phyloP scores from a whole-genome alignment of 92 coral and sea anemone species.

The Heteractis magnifica region DNA sequence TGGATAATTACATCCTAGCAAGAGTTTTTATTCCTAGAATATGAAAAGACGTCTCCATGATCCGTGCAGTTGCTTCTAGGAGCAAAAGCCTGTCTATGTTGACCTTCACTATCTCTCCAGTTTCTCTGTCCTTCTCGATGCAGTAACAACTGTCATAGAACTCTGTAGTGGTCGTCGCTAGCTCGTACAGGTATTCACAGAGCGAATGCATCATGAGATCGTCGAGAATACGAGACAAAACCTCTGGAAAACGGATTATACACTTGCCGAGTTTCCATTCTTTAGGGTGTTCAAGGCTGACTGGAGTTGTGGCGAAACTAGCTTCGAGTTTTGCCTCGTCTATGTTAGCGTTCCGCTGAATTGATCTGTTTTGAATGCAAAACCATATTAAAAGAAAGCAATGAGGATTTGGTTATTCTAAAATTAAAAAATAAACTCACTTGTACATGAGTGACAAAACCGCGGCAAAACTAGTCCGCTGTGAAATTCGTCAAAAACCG shows the following conservation, averaged over 20 bases:
- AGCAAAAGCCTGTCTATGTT: constrained; percentile 77
- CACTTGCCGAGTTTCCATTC: constrained; percentile 99
- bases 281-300: constrained; percentile 88
- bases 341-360: constrained; percentile 87
- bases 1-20: constrained; percentile 66
- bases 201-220: constrained; percentile 86
- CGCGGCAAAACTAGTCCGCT: too few species aligned
- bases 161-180: constrained; percentile 93
- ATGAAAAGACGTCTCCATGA: constrained; percentile 88
- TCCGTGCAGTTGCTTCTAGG: constrained; percentile 92
- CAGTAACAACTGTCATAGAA: constrained; percentile 98
- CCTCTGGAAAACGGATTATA: constrained; percentile 90
- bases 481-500: too few species aligned
- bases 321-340: constrained; percentile 74
- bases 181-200: constrained; percentile 95
- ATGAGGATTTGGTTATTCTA: background rate
- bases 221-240: constrained; percentile 80
- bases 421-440: background rate
- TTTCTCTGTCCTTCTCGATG: constrained; percentile 91
- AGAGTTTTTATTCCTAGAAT: constrained; percentile 97
- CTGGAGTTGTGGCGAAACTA: constrained; percentile 57
- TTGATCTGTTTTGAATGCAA: constrained; percentile 56
- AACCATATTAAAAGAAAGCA: background rate
- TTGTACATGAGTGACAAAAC: background rate
- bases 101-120: constrained; percentile 81